These are phyloP conservation scores for Dendrolimus kikuchii DNA, from an alignment of 1,140 invertebrate genomes.

Conservation along the genomic window DNA sequence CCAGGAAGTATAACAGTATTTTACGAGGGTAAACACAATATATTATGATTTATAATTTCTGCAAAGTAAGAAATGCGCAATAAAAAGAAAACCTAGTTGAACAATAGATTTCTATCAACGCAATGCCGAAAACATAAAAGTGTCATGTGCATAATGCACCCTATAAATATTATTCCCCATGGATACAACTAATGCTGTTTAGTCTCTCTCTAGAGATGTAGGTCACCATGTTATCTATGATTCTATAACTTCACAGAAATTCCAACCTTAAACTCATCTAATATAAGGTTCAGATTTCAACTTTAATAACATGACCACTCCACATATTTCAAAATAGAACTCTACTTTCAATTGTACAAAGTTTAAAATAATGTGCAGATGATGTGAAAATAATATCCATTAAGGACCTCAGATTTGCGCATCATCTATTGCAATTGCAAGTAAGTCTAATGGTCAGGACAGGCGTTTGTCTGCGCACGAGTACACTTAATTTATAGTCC, in stretches of 20 bases:
- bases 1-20: not conserved
- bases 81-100: conserved; percentile 33
- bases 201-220: conserved; percentile 65
- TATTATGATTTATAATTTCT: conserved; percentile 12
- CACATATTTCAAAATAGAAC: not conserved
- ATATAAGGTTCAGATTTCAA: conserved; percentile 19
- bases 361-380: not conserved
- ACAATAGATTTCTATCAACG: conserved; percentile 42
- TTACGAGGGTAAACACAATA: not conserved
- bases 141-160: conserved; percentile 69
- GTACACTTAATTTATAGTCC: conserved; percentile 53
- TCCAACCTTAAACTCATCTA: conserved; percentile 22
- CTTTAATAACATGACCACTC: not conserved
- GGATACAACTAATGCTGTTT: conserved; percentile 53
- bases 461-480: conserved; percentile 44
- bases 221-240: conserved; percentile 53
- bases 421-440: conserved; percentile 39
- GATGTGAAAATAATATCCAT: conserved; percentile 20
- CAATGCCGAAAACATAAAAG: conserved; percentile 65
- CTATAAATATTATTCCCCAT: conserved; percentile 67
- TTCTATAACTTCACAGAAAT: conserved; percentile 19
- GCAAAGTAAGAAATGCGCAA: conserved; percentile 17
- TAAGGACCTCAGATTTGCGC: conserved; percentile 50
- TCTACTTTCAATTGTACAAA: not conserved
- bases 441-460: conserved; percentile 46